Conservation (phyloP, 2,797 vertebrate species). For the Coregonus ussuriensis region DNA sequence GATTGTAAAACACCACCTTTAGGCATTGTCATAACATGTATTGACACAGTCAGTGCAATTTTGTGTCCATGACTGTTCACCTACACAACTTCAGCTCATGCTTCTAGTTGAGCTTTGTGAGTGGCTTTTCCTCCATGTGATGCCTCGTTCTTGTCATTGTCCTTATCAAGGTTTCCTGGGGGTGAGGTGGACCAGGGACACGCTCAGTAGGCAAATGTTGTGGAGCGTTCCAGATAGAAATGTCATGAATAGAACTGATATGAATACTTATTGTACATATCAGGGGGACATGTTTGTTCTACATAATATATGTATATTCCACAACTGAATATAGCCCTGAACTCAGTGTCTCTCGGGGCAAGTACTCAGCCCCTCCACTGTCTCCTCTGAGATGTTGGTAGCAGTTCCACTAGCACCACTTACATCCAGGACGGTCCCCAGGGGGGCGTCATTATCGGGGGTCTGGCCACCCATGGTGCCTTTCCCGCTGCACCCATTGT, state of each 20-base stretch:
- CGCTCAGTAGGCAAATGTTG: neutral
- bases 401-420: conserved; percentile 48
- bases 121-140: conserved; percentile 77
- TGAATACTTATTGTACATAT: neutral
- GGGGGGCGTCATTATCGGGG: conserved; percentile 66
- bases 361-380: neutral
- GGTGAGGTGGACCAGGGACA: conserved; percentile 20
- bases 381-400: conserved; percentile 57
- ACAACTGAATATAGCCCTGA: conserved; percentile 22
- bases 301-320: neutral
- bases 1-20: conserved; percentile 14
- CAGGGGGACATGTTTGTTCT: neutral
- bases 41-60: neutral
- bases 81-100: neutral
- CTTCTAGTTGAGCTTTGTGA: conserved; percentile 76
- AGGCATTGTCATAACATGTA: neutral
- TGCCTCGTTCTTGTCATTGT: conserved; percentile 72
- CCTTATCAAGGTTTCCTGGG: conserved; percentile 43
- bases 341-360: neutral
- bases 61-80: neutral
- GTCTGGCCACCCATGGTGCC: conserved; percentile 71
- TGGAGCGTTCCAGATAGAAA: neutral
- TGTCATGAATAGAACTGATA: neutral
- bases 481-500: conserved; percentile 62
- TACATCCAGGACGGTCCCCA: conserved; percentile 66